These are phyloP conservation scores for Pantherophis vulpinus DNA, from an alignment of 2,797 vertebrate genomes.

Conservation along the genomic window DNA sequence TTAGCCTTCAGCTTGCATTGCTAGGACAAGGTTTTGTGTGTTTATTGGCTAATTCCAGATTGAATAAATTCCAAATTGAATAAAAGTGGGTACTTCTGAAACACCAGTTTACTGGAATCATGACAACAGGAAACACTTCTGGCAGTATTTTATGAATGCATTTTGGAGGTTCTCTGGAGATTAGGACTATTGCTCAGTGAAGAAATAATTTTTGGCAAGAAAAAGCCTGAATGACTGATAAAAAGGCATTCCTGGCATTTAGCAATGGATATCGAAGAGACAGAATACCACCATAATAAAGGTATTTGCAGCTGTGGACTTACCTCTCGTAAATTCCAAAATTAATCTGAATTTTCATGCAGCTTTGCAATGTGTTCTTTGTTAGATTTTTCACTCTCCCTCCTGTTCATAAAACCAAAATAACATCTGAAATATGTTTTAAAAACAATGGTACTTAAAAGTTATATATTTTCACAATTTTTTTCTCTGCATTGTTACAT, in stretches of 20 bases:
- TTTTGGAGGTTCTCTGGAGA: slow-evolving; percentile 53
- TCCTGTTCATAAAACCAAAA: slow-evolving; percentile 51
- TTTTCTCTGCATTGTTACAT: slow-evolving; percentile 24
- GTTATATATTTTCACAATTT: slow-evolving; percentile 37
- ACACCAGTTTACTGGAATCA: slow-evolving; percentile 2
- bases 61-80: slow-evolving; percentile 10
- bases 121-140: slow-evolving; percentile 41
- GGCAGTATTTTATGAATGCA: slow-evolving; percentile 33
- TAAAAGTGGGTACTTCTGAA: slow-evolving; percentile 34
- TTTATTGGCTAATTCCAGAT: slow-evolving; percentile 33
- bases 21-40: slow-evolving; percentile 37
- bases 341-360: slow-evolving; percentile 62
- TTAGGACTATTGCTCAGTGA: slow-evolving; percentile 64
- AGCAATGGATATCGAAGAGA: slow-evolving; percentile 62
- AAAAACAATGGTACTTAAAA: slow-evolving; percentile 53
- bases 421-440: slow-evolving; percentile 47
- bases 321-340: slow-evolving; percentile 66
- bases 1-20: slow-evolving; percentile 20
- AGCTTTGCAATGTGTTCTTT: slow-evolving; percentile 53
- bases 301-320: slow-evolving; percentile 68
- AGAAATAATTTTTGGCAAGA: slow-evolving; percentile 68
- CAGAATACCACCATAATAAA: slow-evolving; percentile 68
- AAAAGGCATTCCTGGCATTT: slow-evolving; percentile 69
- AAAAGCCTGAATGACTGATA: slow-evolving; percentile 65
- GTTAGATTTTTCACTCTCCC: slow-evolving; percentile 47